Evolutionary conservation across 2,888 invertebrate genomes (phyloP).

Genomic region (Melieria omissa): DNA sequence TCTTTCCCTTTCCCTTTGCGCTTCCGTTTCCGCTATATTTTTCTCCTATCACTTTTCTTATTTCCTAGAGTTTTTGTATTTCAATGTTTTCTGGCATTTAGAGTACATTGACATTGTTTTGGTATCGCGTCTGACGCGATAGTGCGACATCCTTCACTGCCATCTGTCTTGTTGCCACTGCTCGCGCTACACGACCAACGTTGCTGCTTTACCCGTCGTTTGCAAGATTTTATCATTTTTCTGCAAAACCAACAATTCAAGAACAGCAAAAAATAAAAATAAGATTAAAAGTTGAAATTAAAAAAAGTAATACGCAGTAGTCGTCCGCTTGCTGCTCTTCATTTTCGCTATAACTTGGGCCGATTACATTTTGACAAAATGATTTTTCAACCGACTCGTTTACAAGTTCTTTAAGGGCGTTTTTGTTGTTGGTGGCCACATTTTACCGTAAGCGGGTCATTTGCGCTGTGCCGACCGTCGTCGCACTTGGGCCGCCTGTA

Average conservation of each 20-base stretch:
- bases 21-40: background rate
- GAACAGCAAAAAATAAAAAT: background rate
- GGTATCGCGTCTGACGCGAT: constrained; percentile 23
- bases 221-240: constrained; percentile 33
- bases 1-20: constrained; percentile 12
- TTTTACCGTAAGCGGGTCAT: constrained; percentile 11
- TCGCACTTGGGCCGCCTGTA: too few relatives aligned
- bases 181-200: background rate
- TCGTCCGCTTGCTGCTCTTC: constrained; percentile 19
- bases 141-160: constrained; percentile 10
- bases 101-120: constrained; percentile 38
- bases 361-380: constrained; percentile 18
- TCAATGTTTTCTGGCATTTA: constrained; percentile 14
- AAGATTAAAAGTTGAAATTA: too few relatives aligned
- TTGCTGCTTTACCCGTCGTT: constrained; percentile 17
- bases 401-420: background rate
- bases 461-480: too few relatives aligned
- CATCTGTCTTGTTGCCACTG: background rate
- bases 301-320: constrained; percentile 5
- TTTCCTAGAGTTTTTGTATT: background rate
- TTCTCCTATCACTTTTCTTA: constrained; percentile 10
- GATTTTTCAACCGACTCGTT: too few relatives aligned
- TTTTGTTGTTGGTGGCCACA: constrained; percentile 8
- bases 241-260: constrained; percentile 28
- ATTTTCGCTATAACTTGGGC: constrained; percentile 20